Conservation (phyloP, 1,140 invertebrate species). For the Drosophila sulfurigaster region DNA sequence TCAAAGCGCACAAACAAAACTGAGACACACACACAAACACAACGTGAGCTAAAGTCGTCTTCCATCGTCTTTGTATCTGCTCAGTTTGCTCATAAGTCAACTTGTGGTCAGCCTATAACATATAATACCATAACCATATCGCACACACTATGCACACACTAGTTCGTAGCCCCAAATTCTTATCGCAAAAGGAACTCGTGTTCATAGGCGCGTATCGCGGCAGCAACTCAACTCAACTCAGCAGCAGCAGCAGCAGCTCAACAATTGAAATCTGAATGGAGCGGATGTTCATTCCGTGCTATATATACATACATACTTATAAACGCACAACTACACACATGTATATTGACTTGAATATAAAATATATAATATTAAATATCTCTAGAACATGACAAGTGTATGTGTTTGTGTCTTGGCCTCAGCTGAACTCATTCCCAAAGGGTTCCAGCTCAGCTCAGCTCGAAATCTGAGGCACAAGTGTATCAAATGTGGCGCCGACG, state of each 20-base stretch:
- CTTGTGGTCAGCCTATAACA: constrained; percentile 24
- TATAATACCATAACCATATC: constrained; percentile 27
- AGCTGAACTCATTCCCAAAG: constrained; percentile 76
- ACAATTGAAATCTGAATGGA: constrained; percentile 75
- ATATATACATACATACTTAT: constrained; percentile 25
- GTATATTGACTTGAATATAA: not conserved
- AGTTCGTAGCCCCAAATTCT: constrained; percentile 83
- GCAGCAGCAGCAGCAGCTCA: constrained; percentile 27
- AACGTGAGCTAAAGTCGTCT: not conserved
- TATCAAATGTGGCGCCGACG: constrained; percentile 54
- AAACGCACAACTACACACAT: constrained; percentile 9
- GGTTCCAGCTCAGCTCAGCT: constrained; percentile 46
- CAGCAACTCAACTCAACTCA: constrained; percentile 39
- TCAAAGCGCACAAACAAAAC: constrained; percentile 17
- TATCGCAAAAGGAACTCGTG: constrained; percentile 80
- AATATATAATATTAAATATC: constrained; percentile 32
- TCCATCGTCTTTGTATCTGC: not conserved
- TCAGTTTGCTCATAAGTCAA: constrained; percentile 4
- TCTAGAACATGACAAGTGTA: constrained; percentile 19
- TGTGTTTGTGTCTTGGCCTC: constrained; percentile 60
- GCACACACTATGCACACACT: constrained; percentile 46
- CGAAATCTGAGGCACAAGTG: constrained; percentile 44
- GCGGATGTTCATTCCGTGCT: constrained; percentile 69
- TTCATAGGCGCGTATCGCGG: constrained; percentile 70
- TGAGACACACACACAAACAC: not conserved